These are phyloP conservation scores for Tragelaphus scriptus DNA, from an alignment of 2,113 vertebrate genomes.

Conservation along the genomic window DNA sequence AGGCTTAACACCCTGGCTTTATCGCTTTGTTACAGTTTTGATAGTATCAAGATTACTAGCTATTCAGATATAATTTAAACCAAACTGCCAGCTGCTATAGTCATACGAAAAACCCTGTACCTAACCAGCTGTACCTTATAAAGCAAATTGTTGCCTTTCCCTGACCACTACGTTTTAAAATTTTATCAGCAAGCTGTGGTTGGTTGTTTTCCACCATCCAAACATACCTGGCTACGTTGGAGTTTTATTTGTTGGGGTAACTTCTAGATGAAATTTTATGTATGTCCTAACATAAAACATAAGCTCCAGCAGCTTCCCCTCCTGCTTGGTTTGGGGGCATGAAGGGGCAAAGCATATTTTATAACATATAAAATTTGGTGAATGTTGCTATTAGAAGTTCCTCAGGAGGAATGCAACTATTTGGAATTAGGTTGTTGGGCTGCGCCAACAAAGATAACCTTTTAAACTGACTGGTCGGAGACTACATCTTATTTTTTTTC, in stretches of 20 bases:
- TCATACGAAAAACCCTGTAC: slow-evolving; percentile 68
- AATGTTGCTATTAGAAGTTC: slow-evolving; percentile 64
- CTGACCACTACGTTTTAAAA: neutral
- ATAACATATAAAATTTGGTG: slow-evolving; percentile 46
- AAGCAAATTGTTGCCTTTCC: slow-evolving; percentile 57
- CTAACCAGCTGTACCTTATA: slow-evolving; percentile 79
- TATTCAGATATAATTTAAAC: slow-evolving; percentile 72
- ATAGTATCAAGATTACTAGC: slow-evolving; percentile 61
- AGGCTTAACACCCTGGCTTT: slow-evolving; percentile 24
- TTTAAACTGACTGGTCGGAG: slow-evolving; percentile 28
- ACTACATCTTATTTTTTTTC: slow-evolving; percentile 59
- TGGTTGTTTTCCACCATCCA: slow-evolving; percentile 78
- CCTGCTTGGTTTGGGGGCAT: slow-evolving; percentile 51
- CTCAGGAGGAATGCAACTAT: slow-evolving; percentile 59
- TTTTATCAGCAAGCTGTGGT: slow-evolving; percentile 79
- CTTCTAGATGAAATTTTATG: slow-evolving; percentile 77
- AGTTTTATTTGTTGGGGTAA: slow-evolving; percentile 80
- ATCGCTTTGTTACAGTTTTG: slow-evolving; percentile 44
- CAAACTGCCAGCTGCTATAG: slow-evolving; percentile 75
- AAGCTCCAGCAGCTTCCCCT: slow-evolving; percentile 69
- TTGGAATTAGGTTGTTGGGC: slow-evolving; percentile 68
- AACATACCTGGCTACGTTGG: slow-evolving; percentile 78
- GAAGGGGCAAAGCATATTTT: slow-evolving; percentile 30
- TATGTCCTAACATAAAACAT: slow-evolving; percentile 79
- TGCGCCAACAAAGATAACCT: slow-evolving; percentile 69